Percentiles rank a stretch among this genome's conserved stretches.
These are phyloP conservation scores for Amblyopsis rosae DNA, from an alignment of 2,113 vertebrate species.

Conservation along the genomic window DNA sequence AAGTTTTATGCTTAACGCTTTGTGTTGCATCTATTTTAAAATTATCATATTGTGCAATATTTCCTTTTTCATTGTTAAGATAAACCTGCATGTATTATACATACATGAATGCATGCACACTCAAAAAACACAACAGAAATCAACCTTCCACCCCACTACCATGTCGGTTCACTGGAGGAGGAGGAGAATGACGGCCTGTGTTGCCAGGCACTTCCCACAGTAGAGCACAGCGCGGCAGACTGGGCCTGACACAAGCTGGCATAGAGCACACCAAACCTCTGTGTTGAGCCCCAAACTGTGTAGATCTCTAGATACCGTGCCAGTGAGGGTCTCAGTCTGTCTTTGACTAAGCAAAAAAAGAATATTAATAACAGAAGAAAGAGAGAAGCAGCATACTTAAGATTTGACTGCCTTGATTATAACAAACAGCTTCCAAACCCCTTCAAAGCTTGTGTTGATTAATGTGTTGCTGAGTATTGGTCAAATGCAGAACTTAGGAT, in stretches of 20 bases:
- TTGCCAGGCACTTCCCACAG: constrained; percentile 57
- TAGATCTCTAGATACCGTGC: constrained; percentile 33
- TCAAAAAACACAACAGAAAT: constrained; percentile 2
- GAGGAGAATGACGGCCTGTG: constrained; percentile 46
- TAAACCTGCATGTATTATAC: neutral
- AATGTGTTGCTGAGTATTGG: constrained; percentile 53
- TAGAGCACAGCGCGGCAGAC: constrained; percentile 59
- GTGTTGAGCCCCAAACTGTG: constrained; percentile 42
- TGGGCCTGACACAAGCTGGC: constrained; percentile 65
- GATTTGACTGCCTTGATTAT: constrained; percentile 61
- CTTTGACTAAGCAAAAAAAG: constrained; percentile 57
- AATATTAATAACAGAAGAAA: no score
- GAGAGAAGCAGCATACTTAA: constrained; percentile 66
- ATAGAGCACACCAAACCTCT: constrained; percentile 51
- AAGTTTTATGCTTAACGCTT: no score
- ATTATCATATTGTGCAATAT: no score
- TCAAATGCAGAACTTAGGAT: constrained; percentile 31
- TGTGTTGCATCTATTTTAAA: no score
- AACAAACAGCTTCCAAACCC: constrained; percentile 55
- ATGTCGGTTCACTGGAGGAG: constrained; percentile 21
- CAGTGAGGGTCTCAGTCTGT: constrained; percentile 44
- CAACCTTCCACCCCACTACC: constrained; percentile 9
- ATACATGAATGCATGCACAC: constrained; percentile 2
- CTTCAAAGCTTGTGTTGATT: constrained; percentile 58
- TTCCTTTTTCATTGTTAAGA: no score